phyloP scores from a whole-genome alignment of 2,888 invertebrate genomes.

The Erpobdella octoculata region DNA sequence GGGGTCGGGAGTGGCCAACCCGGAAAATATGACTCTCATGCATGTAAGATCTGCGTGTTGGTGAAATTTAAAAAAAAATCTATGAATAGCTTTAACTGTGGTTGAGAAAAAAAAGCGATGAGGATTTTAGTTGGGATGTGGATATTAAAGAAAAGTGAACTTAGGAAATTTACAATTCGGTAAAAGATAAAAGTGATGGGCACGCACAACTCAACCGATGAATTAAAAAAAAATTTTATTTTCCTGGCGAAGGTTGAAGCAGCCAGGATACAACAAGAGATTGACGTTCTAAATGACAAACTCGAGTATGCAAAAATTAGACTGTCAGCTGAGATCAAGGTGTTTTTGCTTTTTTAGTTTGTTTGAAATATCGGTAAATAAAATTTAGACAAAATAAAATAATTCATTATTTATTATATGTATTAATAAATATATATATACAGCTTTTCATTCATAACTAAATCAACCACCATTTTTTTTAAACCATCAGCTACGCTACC shows the following conservation, averaged over 20 bases:
- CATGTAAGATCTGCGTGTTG: too few species aligned
- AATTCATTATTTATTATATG: background rate
- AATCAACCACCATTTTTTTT: too few species aligned
- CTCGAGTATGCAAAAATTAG: constrained; percentile 20
- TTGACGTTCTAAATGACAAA: constrained; percentile 12
- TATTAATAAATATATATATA: background rate
- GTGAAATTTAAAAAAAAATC: too few species aligned
- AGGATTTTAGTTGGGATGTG: background rate
- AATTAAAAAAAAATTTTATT: too few species aligned
- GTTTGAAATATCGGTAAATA: background rate
- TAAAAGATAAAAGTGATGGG: too few species aligned
- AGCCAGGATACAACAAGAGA: background rate
- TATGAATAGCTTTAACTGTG: background rate
- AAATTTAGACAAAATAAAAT: background rate
- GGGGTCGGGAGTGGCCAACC: too few species aligned
- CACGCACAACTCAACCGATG: too few species aligned
- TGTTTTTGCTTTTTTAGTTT: background rate
- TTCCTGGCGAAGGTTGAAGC: background rate
- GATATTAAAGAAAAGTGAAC: background rate
- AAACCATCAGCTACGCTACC: constrained; percentile 20
- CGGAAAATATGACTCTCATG: background rate
- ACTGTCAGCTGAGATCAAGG: constrained; percentile 26
- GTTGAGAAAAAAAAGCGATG: background rate
- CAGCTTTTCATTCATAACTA: too few species aligned
- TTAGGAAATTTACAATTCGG: too few species aligned